phyloP scores from a whole-genome alignment of 2,888 invertebrate species.

The Megastigmus dorsalis region DNA sequence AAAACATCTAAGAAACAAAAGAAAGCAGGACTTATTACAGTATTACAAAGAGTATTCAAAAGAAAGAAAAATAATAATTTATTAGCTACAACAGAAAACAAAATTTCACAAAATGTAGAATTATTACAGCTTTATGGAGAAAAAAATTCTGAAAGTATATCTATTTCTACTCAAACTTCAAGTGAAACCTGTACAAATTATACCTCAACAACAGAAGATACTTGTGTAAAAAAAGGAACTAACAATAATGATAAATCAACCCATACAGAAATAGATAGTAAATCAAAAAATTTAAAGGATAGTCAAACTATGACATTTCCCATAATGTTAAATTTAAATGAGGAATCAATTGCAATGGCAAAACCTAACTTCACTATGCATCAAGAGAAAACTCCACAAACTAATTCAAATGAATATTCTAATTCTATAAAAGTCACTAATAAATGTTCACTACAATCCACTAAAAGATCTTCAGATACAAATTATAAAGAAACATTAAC shows the following conservation, averaged over 20 bases:
- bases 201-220: not conserved
- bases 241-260: not conserved
- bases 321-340: slow-evolving; percentile 22
- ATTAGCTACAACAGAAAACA: not conserved
- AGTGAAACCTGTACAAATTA: not conserved
- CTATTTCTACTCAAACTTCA: not conserved
- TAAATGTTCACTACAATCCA: not conserved
- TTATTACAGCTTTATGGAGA: not conserved
- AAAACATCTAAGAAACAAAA: not conserved
- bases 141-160: not conserved
- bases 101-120: not conserved
- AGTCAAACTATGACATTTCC: slow-evolving; percentile 21
- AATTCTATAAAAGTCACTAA: slow-evolving; percentile 40
- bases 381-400: slow-evolving; percentile 20
- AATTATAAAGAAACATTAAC: not conserved
- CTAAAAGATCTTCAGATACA: not conserved
- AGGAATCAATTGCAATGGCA: not conserved
- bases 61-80: slow-evolving; percentile 34
- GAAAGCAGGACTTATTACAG: slow-evolving; percentile 12
- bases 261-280: not conserved
- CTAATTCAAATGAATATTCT: not conserved
- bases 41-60: slow-evolving; percentile 31
- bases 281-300: not conserved
- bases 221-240: not conserved
- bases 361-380: slow-evolving; percentile 25